These are phyloP conservation scores for Phaenicophaeus curvirostris DNA, from an alignment of 2,797 vertebrate genomes.

Conservation along the genomic window DNA sequence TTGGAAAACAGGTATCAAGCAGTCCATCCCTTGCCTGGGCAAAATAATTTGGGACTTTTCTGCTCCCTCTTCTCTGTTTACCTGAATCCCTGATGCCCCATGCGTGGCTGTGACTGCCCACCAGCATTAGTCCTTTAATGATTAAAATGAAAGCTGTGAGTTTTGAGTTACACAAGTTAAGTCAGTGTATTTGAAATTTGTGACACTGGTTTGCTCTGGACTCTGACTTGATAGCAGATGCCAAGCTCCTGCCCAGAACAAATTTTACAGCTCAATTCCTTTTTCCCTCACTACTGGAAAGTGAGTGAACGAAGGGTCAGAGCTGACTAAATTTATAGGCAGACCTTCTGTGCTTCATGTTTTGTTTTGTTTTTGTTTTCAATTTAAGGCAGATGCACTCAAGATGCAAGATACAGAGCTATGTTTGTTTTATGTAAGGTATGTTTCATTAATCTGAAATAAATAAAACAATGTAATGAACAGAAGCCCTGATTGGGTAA, in stretches of 20 bases:
- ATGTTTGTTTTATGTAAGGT: background rate
- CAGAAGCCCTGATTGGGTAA: background rate
- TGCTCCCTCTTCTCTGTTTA: background rate
- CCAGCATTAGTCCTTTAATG: background rate
- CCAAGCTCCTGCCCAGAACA: constrained; percentile 32
- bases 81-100: background rate
- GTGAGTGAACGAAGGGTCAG: background rate
- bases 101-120: background rate
- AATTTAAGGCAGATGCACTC: background rate
- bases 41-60: background rate
- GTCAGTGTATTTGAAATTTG: constrained; percentile 51
- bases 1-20: background rate
- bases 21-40: background rate
- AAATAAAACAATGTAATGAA: background rate
- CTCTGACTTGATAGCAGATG: constrained; percentile 32
- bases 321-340: constrained; percentile 9
- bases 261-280: constrained; percentile 57
- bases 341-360: background rate
- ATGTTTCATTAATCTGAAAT: background rate
- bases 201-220: constrained; percentile 47
- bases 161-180: background rate
- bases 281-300: background rate
- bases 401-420: background rate
- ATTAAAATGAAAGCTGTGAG: constrained; percentile 61
- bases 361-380: background rate